Evolutionary conservation across 2,888 invertebrate species (phyloP).

Genomic region (Nomada goodeniana): DNA sequence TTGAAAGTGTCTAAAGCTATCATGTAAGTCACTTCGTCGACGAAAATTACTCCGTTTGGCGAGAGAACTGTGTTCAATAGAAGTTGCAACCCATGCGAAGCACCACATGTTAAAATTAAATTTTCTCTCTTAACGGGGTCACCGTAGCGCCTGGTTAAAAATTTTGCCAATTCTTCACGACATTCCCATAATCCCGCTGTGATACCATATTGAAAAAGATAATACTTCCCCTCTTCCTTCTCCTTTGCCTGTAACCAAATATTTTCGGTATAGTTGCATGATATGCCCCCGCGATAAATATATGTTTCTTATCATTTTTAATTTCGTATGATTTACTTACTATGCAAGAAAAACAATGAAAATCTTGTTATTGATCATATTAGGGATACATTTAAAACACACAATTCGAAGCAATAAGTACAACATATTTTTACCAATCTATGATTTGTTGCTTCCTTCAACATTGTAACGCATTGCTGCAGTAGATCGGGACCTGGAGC

Average conservation of each 20-base stretch:
- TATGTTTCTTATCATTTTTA: background rate
- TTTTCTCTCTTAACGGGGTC: conserved; percentile 84
- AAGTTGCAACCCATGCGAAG: conserved; percentile 87
- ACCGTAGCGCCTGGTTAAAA: conserved; percentile 84
- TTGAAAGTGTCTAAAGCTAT: conserved; percentile 86
- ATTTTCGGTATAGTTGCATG: background rate
- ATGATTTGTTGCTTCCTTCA: conserved; percentile 84
- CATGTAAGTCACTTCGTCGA: conserved; percentile 89
- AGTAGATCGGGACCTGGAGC: conserved; percentile 86
- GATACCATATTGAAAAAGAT: conserved; percentile 86
- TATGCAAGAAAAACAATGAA: background rate
- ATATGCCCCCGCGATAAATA: background rate
- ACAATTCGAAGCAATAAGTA: no score
- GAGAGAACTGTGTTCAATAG: conserved; percentile 86
- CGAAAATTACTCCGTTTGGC: conserved; percentile 86
- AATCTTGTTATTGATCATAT: background rate
- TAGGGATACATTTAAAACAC: no score
- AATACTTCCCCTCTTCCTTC: conserved; percentile 80
- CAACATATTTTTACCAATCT: conserved; percentile 81
- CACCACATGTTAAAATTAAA: conserved; percentile 87
- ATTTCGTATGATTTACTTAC: background rate
- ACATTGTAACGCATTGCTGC: conserved; percentile 83
- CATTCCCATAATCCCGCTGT: conserved; percentile 85
- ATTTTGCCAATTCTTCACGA: conserved; percentile 84
- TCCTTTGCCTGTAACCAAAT: conserved; percentile 77